These are phyloP conservation scores for Philopedon plagiatum DNA, from an alignment of 2,888 invertebrate genomes.

Conservation along the genomic window DNA sequence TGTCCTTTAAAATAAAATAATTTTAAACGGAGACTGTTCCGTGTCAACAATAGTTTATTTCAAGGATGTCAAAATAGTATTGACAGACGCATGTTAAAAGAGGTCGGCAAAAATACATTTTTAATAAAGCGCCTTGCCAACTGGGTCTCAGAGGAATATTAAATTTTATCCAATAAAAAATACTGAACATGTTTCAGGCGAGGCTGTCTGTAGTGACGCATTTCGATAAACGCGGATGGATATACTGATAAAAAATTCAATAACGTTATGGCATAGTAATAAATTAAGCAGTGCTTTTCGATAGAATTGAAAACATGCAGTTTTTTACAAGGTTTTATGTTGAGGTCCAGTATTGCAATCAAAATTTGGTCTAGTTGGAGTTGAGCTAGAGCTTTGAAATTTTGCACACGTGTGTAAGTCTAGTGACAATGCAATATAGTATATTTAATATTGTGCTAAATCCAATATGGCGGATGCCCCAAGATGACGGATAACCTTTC, in stretches of 20 bases:
- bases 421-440: too few species aligned
- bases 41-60: constrained; percentile 5
- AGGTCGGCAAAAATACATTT: constrained; percentile 11
- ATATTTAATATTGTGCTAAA: too few species aligned
- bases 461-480: too few species aligned
- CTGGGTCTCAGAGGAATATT: not conserved
- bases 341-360: too few species aligned
- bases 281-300: too few species aligned
- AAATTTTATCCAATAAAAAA: constrained; percentile 11
- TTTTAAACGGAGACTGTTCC: not conserved
- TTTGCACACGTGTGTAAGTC: too few species aligned
- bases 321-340: too few species aligned
- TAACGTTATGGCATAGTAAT: too few species aligned
- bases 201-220: not conserved
- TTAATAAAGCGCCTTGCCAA: constrained; percentile 4
- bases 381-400: too few species aligned
- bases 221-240: not conserved
- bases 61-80: constrained; percentile 7
- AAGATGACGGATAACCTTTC: too few species aligned
- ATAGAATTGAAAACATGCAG: too few species aligned
- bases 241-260: not conserved
- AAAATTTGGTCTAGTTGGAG: too few species aligned
- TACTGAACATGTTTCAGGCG: not conserved
- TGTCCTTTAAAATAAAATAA: constrained; percentile 3
- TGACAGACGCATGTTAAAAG: constrained; percentile 1